These are phyloP conservation scores for Pristionchus maxplancki DNA, from an alignment of 2,888 invertebrate species.

Conservation along the genomic window DNA sequence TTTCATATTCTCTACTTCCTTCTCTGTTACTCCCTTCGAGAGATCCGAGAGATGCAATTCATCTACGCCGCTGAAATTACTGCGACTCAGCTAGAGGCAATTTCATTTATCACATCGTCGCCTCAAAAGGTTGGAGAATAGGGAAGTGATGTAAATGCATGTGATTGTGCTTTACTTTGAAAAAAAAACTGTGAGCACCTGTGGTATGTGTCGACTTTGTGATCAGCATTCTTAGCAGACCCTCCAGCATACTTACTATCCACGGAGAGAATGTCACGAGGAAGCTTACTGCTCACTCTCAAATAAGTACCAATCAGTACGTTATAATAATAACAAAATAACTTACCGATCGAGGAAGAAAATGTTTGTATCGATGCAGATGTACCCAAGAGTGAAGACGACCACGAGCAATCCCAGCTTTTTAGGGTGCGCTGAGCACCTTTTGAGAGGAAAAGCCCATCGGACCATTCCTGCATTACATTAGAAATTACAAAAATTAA, in stretches of 20 bases:
- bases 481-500: background rate
- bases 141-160: background rate
- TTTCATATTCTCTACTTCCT: conserved; percentile 49
- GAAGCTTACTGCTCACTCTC: conserved; percentile 48
- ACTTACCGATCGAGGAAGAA: conserved; percentile 43
- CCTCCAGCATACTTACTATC: conserved; percentile 15
- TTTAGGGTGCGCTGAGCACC: conserved; percentile 45
- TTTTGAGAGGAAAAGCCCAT: conserved; percentile 37
- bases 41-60: conserved; percentile 46
- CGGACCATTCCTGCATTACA: conserved; percentile 35
- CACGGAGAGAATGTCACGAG: conserved; percentile 48
- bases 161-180: background rate
- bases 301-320: background rate
- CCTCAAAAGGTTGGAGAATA: background rate
- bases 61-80: conserved; percentile 8
- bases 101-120: background rate
- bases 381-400: conserved; percentile 45
- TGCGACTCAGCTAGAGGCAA: background rate
- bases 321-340: background rate
- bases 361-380: conserved; percentile 39
- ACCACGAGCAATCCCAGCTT: conserved; percentile 1
- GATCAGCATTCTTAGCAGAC: background rate
- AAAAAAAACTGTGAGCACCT: background rate
- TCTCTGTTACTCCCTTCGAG: conserved; percentile 21
- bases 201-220: conserved; percentile 30